Evolutionary conservation across 2,797 vertebrate genomes (phyloP).

Genomic region (Sparidentex hasta): DNA sequence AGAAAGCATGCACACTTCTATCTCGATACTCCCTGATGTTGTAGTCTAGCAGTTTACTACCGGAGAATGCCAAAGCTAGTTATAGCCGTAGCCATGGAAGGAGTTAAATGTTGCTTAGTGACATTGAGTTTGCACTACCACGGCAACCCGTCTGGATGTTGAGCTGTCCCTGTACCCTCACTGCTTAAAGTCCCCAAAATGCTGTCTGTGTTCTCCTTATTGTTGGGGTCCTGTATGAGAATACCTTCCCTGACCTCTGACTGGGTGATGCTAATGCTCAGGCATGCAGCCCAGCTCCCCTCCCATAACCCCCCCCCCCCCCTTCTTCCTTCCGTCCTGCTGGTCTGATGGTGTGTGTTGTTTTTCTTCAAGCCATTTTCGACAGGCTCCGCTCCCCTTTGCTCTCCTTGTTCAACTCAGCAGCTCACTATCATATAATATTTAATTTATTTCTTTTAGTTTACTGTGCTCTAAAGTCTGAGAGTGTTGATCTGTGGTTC

Average conservation of each 20-base stretch:
- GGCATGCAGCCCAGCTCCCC: constrained; percentile 57
- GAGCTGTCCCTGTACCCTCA: too few species aligned
- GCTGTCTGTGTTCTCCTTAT: neutral
- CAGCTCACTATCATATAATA: neutral
- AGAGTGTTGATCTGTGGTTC: neutral
- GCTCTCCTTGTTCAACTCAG: constrained; percentile 1
- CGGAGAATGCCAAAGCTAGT: too few species aligned
- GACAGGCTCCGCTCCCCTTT: neutral
- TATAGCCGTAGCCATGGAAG: too few species aligned
- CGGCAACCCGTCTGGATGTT: too few species aligned
- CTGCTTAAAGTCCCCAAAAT: too few species aligned
- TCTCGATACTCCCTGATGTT: too few species aligned
- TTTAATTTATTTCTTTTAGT: too few species aligned
- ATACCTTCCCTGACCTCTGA: constrained; percentile 50
- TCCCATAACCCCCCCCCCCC: constrained; percentile 42
- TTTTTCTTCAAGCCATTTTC: constrained; percentile 32
- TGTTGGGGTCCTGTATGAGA: neutral
- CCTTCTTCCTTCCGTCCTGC: constrained; percentile 50
- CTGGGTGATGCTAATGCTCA: constrained; percentile 57
- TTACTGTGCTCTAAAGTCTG: neutral
- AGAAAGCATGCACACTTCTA: too few species aligned
- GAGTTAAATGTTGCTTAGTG: too few species aligned
- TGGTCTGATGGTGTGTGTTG: constrained; percentile 15
- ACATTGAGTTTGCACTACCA: too few species aligned
- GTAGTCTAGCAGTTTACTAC: too few species aligned